These are phyloP conservation scores for Lasiurus borealis DNA, from an alignment of 2,113 vertebrate genomes.

Conservation along the genomic window DNA sequence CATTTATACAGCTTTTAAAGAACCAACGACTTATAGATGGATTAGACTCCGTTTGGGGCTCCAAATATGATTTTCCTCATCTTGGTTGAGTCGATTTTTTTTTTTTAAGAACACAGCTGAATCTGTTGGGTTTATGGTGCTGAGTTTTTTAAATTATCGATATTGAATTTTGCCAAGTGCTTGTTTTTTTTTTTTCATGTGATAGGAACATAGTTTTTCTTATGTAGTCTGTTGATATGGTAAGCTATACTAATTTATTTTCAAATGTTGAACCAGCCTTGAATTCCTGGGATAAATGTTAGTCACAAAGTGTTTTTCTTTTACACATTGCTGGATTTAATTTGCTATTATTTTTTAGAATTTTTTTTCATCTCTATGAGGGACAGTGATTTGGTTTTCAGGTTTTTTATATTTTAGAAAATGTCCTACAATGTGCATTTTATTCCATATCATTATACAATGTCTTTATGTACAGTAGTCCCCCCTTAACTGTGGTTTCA, in stretches of 20 bases:
- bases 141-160: not conserved
- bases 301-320: not conserved
- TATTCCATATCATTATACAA: constrained; percentile 96
- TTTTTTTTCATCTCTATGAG: not conserved
- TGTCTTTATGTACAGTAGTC: constrained; percentile 88
- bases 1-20: not conserved
- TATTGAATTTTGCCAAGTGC: not conserved
- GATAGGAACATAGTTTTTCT: constrained; percentile 15
- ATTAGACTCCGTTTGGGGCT: not conserved
- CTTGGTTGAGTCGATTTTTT: not conserved
- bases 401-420: constrained; percentile 86
- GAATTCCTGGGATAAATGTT: not conserved
- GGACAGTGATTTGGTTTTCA: not conserved
- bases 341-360: not conserved
- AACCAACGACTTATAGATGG: not conserved
- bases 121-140: not conserved
- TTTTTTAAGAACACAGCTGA: not conserved
- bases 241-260: not conserved
- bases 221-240: not conserved
- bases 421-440: constrained; percentile 93
- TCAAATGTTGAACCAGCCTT: not conserved
- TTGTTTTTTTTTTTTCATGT: not conserved
- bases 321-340: not conserved
- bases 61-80: not conserved
- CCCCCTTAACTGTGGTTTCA: not conserved